Percentiles rank a stretch among this genome's conserved stretches.
phyloP scores from a whole-genome alignment of 2,797 vertebrate genomes.

The Pitangus sulphuratus region DNA sequence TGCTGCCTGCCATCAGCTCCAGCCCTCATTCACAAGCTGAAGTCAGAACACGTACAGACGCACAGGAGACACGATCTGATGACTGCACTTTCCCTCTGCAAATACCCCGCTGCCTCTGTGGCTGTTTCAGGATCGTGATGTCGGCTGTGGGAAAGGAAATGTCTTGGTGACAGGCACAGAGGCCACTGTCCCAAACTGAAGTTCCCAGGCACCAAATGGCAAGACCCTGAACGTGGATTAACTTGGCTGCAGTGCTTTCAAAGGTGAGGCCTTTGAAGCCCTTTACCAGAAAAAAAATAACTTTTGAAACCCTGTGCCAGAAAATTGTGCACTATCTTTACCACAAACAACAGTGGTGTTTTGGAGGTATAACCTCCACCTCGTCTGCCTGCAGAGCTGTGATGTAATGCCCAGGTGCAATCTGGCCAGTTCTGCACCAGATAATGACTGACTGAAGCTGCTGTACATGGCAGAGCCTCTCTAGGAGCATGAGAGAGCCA shows the following conservation, averaged over 20 bases:
- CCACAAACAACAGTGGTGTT: accelerated
- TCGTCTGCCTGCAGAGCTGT: background rate
- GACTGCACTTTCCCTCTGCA: background rate
- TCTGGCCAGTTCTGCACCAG: background rate
- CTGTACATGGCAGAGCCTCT: background rate
- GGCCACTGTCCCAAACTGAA: background rate
- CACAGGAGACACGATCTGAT: background rate
- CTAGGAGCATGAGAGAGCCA: background rate
- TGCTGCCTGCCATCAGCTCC: background rate
- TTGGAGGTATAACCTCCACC: background rate
- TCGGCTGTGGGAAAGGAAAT: background rate
- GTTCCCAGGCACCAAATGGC: background rate
- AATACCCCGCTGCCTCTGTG: accelerated
- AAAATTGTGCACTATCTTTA: background rate
- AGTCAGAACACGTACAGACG: accelerated
- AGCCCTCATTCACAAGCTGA: background rate
- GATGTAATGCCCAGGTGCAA: background rate
- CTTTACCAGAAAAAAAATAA: accelerated
- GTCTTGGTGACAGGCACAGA: background rate
- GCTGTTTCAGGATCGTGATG: background rate
- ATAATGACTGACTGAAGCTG: background rate
- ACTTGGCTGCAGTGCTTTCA: background rate
- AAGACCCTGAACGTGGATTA: background rate
- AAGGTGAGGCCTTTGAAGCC: background rate
- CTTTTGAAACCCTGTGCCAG: background rate